Conservation (phyloP, 2,797 vertebrate species). For the Diplodus sargus region DNA sequence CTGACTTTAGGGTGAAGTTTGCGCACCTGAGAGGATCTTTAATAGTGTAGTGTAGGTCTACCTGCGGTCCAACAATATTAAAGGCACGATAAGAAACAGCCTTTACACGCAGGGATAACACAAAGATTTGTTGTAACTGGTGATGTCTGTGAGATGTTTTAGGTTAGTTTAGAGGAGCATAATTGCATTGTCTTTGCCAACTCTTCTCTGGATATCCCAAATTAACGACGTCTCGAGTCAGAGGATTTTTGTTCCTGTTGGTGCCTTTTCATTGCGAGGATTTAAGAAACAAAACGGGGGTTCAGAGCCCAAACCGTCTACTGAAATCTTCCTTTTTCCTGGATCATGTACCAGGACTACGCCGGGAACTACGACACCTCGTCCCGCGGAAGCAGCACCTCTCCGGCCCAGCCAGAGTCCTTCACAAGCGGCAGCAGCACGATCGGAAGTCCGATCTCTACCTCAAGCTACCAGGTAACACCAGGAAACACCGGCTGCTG, state of each 20-base stretch:
- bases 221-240: conserved; percentile 52
- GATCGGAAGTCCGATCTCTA: conserved; percentile 87
- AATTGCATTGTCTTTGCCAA: conserved; percentile 53
- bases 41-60: conserved; percentile 29
- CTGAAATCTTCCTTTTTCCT: conserved; percentile 78
- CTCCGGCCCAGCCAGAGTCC: conserved; percentile 94
- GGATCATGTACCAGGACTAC: conserved; percentile 99
- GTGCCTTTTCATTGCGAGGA: conserved; percentile 79
- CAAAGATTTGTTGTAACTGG: not conserved
- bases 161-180: conserved; percentile 50
- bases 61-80: conserved; percentile 31
- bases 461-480: conserved; percentile 91
- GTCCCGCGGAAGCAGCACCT: conserved; percentile 97
- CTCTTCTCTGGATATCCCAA: conserved; percentile 68
- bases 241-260: conserved; percentile 66
- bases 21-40: conserved; percentile 71
- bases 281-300: conserved; percentile 40
- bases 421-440: conserved; percentile 91
- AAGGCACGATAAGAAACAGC: conserved; percentile 19
- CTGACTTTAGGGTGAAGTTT: conserved; percentile 72
- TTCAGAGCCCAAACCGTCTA: conserved; percentile 57
- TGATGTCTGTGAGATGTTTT: conserved; percentile 37
- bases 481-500: not conserved
- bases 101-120: conserved; percentile 22
- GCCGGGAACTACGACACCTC: conserved; percentile 98